Evolutionary conservation across 2,113 vertebrate species (phyloP).

Genomic region (Calonectris borealis): DNA sequence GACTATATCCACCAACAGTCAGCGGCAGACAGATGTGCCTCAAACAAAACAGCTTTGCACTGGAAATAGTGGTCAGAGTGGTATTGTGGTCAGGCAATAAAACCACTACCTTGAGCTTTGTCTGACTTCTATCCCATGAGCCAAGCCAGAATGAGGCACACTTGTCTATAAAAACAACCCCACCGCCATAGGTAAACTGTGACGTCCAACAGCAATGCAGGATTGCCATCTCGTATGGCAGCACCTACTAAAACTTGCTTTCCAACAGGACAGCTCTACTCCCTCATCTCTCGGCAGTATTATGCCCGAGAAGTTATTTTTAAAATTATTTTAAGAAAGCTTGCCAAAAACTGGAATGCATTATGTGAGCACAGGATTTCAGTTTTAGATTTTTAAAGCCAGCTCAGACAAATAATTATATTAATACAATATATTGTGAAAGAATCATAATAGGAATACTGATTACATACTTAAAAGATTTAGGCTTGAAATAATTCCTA

Average conservation of each 20-base stretch:
- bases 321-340: not conserved
- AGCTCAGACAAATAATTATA: not conserved
- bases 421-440: not conserved
- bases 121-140: not conserved
- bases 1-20: not conserved
- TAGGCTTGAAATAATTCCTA: not conserved
- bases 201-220: not conserved
- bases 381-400: not conserved
- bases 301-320: not conserved
- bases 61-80: not conserved
- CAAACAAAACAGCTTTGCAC: not conserved
- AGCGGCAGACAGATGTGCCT: not conserved
- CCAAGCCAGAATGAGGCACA: not conserved
- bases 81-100: not conserved
- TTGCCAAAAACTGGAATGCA: not conserved
- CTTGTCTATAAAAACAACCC: not conserved
- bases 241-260: not conserved
- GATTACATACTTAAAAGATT: not conserved
- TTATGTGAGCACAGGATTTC: not conserved
- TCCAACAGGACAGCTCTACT: not conserved
- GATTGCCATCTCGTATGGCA: not conserved
- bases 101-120: not conserved
- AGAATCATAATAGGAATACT: not conserved
- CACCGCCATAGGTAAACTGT: rapidly evolving
- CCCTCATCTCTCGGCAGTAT: not conserved